Evolutionary conservation across 1,140 invertebrate species (phyloP).

Genomic region (Microvelia longipes): DNA sequence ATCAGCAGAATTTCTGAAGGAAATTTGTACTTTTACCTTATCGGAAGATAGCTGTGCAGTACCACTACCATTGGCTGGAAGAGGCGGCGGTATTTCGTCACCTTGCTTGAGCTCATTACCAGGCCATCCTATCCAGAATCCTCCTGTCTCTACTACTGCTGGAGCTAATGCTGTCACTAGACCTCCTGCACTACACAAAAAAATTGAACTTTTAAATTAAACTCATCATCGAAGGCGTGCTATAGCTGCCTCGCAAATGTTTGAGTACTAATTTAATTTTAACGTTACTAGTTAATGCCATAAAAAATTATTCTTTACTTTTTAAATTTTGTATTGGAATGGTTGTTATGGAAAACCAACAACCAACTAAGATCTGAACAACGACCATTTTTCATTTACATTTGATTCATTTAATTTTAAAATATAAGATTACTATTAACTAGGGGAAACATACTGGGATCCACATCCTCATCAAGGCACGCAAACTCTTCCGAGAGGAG

Average conservation of each 20-base stretch:
- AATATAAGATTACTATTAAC: not conserved
- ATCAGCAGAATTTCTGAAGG: too few relatives aligned
- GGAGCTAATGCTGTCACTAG: slow-evolving; percentile 79
- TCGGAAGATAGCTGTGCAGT: slow-evolving; percentile 65
- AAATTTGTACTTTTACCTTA: slow-evolving; percentile 56
- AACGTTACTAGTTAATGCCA: not conserved
- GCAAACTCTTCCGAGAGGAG: not conserved
- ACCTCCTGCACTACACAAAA: slow-evolving; percentile 53
- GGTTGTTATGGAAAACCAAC: not conserved
- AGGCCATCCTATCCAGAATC: slow-evolving; percentile 81
- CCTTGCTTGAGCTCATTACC: slow-evolving; percentile 54
- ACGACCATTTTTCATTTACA: too few relatives aligned
- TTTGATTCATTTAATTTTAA: too few relatives aligned
- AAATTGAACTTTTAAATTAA: not conserved
- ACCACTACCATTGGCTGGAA: slow-evolving; percentile 65
- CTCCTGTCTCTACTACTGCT: slow-evolving; percentile 65
- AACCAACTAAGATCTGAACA: not conserved
- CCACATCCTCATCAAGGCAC: not conserved
- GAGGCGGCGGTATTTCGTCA: slow-evolving; percentile 67
- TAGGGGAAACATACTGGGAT: not conserved
- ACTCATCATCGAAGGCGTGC: not conserved
- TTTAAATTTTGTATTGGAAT: not conserved
- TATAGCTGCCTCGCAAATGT: not conserved
- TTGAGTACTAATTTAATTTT: not conserved
- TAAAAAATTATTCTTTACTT: not conserved